phyloP scores from a whole-genome alignment of 2,113 vertebrate genomes.

The Condylura cristata region DNA sequence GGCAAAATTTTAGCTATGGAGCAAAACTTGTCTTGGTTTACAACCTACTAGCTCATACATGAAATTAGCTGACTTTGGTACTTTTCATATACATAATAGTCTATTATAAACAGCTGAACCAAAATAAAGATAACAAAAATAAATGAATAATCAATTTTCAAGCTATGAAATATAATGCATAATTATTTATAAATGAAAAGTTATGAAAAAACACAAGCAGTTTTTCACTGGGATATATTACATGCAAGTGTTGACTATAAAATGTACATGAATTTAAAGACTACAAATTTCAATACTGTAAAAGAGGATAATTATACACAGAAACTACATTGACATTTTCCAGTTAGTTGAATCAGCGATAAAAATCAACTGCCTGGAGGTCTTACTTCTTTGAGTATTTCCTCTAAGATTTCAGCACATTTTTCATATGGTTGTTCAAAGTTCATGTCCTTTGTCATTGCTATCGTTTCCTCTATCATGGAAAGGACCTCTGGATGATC shows the following conservation, averaged over 20 bases:
- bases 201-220: not conserved
- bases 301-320: not conserved
- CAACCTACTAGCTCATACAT: not conserved
- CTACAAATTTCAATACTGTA: not conserved
- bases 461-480: constrained; percentile 83
- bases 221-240: not conserved
- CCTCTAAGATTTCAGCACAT: constrained; percentile 85
- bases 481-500: constrained; percentile 90
- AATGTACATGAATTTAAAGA: not conserved
- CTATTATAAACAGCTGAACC: not conserved
- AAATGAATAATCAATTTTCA: not conserved
- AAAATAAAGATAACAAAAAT: constrained; percentile 1
- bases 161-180: not conserved
- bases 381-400: constrained; percentile 87
- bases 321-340: not conserved
- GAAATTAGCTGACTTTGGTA: not conserved
- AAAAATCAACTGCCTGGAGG: not conserved
- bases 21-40: not conserved
- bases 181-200: not conserved
- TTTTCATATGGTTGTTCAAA: constrained; percentile 76
- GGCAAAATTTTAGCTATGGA: not conserved
- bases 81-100: not conserved
- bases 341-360: not conserved
- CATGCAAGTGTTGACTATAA: not conserved
- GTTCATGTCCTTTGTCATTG: constrained; percentile 72